Evolutionary conservation across 2,113 vertebrate genomes (phyloP).

Genomic region (Alces alces): DNA sequence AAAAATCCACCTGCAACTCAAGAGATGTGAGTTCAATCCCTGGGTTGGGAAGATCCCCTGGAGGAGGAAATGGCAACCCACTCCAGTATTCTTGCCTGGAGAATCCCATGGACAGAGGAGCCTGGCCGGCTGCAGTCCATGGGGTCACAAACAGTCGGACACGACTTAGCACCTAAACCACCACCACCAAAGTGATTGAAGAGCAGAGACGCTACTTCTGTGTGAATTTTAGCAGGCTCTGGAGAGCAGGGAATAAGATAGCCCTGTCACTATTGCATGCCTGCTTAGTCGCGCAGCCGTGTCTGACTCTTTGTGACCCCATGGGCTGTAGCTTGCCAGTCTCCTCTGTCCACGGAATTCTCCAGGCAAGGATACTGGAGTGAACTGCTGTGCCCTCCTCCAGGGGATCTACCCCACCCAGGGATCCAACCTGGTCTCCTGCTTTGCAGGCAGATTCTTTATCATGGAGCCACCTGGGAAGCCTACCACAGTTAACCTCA

Average conservation of each 20-base stretch:
- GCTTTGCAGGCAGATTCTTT: too few species aligned
- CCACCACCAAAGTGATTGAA: not conserved
- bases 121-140: not conserved
- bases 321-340: not conserved
- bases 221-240: rapidly evolving
- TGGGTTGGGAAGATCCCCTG: not conserved
- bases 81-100: not conserved
- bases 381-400: not conserved
- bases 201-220: not conserved
- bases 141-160: not conserved
- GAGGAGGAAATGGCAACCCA: not conserved
- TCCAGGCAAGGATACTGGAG: not conserved
- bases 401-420: not conserved
- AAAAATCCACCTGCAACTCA: not conserved
- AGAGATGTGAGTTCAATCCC: not conserved
- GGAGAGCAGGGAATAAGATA: not conserved
- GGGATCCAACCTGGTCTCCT: rapidly evolving
- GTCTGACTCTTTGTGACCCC: not conserved
- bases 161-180: not conserved
- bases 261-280: rapidly evolving
- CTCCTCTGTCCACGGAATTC: not conserved
- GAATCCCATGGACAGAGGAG: not conserved
- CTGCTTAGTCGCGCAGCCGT: not conserved
- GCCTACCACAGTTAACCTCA: rapidly evolving
- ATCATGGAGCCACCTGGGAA: too few species aligned